Evolutionary conservation across 2,113 vertebrate species (phyloP).

Genomic region (Campylorhamphus procurvoides): DNA sequence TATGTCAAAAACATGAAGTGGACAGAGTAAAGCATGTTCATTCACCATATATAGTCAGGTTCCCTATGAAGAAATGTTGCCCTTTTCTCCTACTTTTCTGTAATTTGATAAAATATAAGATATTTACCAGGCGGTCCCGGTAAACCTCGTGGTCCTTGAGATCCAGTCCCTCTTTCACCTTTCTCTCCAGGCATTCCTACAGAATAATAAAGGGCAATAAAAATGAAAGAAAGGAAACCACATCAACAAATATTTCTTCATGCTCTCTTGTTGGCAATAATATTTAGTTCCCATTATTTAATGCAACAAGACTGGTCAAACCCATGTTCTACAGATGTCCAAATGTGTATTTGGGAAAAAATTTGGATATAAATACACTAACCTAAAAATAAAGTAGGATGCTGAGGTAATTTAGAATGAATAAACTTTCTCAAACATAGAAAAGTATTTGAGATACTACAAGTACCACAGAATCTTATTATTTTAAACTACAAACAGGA

Average conservation of each 20-base stretch:
- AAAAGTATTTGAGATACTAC: neutral
- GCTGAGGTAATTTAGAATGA: neutral
- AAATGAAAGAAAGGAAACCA: neutral
- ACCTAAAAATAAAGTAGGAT: slow-evolving; percentile 2
- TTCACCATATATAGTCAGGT: neutral
- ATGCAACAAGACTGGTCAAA: slow-evolving; percentile 11
- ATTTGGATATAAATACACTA: slow-evolving; percentile 30
- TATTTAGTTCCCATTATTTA: slow-evolving; percentile 23
- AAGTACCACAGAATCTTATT: neutral
- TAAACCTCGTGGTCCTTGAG: slow-evolving; percentile 87
- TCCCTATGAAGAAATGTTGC: neutral
- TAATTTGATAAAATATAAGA: neutral
- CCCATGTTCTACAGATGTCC: slow-evolving; percentile 46
- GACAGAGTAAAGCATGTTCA: neutral
- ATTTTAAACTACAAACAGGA: neutral
- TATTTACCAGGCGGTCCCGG: slow-evolving; percentile 87
- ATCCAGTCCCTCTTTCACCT: slow-evolving; percentile 89
- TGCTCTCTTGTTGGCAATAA: neutral
- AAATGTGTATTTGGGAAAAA: slow-evolving; percentile 7
- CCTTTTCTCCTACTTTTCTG: neutral
- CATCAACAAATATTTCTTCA: neutral
- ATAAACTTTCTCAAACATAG: neutral
- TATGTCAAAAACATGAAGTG: neutral
- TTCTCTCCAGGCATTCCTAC: slow-evolving; percentile 91
- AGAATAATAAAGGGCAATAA: neutral